Base-by-base conservation (phyloP, 2,113 vertebrate species). In the Lepidothrix coronata region DNA sequence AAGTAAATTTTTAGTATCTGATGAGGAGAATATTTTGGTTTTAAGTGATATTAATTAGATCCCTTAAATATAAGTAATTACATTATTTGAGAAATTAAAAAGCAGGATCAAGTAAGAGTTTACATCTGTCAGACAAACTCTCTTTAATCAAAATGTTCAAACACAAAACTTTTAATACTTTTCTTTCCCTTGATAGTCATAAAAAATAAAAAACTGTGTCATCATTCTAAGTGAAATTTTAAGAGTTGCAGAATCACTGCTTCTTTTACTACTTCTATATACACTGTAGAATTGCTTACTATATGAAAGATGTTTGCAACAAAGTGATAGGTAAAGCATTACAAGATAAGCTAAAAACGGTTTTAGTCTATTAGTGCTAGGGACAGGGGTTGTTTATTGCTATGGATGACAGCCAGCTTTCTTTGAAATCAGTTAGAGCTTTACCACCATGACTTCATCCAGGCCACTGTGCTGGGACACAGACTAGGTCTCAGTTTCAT, bases 221-320 rank as follows among this genome's bases (percentile, higher is more conserved):
- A 94, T 72, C 78, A 74, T 88, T 94, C 51, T 82, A 78, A 93
- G 35, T 57, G 59, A 91, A 77, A 77, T 83, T 92, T 95, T 63
- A 89, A 72, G 58, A 79, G n/a, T 28, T 70, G 87, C 73, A 77
- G 59, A 94, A 88, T 80, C 51, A 75, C 66, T 63, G 39, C 66
- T 91, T 35, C 51, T 52, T 96, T 85, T 94, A 93, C 80, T 66
- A 41, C 48, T 27, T 43, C 70, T 59, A 54, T 68, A 83, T 25
- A 79, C 44, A 44, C 37, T 72, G 35, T 79, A 84, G 54, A 93
- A 79, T 68, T 94, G 76, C 58, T 93, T 76, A 75, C 46, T 66
- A 62, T 66, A 59, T 77, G 67, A 89, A 97, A 94, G 61, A 94
- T 62, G 49, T 61, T 93, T 74, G 52, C 48, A 81, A 57, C 91